Conservation (phyloP, 2,888 invertebrate species). For the Tupiocoris notatus region DNA sequence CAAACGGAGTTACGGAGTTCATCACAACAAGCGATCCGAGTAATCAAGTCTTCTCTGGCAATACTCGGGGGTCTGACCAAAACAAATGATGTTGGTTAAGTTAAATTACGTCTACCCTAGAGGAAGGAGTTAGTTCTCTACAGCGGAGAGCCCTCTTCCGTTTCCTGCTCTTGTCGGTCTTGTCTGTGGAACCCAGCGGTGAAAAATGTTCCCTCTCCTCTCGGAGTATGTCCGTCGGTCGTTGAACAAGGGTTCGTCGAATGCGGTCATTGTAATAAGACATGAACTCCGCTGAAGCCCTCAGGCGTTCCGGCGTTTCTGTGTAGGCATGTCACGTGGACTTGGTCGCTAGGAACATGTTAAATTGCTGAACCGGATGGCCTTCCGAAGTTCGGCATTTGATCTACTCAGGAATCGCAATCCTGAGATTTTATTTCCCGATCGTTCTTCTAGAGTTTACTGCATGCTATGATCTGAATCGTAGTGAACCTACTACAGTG, state of each 20-base stretch:
- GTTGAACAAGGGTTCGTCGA: too few species aligned
- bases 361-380: background rate
- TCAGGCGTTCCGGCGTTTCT: background rate
- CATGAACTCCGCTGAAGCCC: background rate
- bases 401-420: too few species aligned
- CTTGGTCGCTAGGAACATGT: background rate
- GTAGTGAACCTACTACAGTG: too few species aligned
- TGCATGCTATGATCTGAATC: too few species aligned
- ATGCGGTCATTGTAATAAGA: background rate
- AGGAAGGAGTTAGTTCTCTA: background rate
- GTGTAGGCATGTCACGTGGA: background rate
- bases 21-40: background rate
- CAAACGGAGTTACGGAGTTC: background rate
- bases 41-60: background rate
- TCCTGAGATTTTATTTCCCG: too few species aligned
- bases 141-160: background rate
- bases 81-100: conserved; percentile 30
- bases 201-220: conserved; percentile 9
- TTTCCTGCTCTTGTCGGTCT: too few species aligned
- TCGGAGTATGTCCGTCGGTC: too few species aligned
- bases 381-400: background rate
- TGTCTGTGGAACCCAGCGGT: background rate
- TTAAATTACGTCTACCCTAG: conserved; percentile 24
- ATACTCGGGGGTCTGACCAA: conserved; percentile 10
- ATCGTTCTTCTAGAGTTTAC: too few species aligned